A percentile compares a stretch with the other conserved stretches of the same genome.
Evolutionary conservation across 2,888 invertebrate species (phyloP).

Genomic region (Hydriomena furcata): DNA sequence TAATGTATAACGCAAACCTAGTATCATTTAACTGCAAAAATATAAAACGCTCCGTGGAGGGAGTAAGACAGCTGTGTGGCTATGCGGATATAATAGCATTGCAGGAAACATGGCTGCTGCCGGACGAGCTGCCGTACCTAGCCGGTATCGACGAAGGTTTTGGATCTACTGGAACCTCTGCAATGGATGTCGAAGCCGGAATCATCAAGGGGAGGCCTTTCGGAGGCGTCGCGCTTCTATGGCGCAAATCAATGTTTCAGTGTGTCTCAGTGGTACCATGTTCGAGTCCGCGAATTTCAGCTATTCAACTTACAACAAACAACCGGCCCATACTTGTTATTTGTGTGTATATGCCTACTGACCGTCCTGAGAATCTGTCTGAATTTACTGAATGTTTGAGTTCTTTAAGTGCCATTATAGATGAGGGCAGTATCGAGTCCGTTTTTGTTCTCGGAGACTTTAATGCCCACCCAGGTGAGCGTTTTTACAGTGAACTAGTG

Average conservation of each 20-base stretch:
- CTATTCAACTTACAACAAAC: not conserved
- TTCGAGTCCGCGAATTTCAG: not conserved
- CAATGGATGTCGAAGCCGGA: constrained; percentile 1
- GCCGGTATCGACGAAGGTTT: not conserved
- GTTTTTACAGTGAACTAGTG: constrained; percentile 6
- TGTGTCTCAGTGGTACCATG: not conserved
- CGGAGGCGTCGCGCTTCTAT: constrained; percentile 5
- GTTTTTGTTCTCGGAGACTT: constrained; percentile 12
- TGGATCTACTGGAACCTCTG: not conserved
- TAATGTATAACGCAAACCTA: not conserved
- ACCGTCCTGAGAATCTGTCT: not conserved
- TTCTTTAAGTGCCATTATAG: not conserved
- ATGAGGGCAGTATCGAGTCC: not conserved
- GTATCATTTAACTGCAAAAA: not conserved
- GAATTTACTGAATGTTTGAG: constrained; percentile 5
- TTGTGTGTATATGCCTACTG: constrained; percentile 14
- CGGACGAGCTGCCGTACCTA: not conserved
- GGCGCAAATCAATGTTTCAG: constrained; percentile 11
- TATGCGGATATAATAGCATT: constrained; percentile 1
- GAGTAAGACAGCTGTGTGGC: not conserved
- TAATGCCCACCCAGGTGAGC: constrained; percentile 7
- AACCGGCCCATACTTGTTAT: too few species aligned
- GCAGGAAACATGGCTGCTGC: not conserved
- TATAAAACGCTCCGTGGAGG: not conserved
- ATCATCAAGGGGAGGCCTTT: constrained; percentile 1